Evolutionary conservation across 2,888 invertebrate genomes (phyloP).

Genomic region (Galerucella nymphaeae): DNA sequence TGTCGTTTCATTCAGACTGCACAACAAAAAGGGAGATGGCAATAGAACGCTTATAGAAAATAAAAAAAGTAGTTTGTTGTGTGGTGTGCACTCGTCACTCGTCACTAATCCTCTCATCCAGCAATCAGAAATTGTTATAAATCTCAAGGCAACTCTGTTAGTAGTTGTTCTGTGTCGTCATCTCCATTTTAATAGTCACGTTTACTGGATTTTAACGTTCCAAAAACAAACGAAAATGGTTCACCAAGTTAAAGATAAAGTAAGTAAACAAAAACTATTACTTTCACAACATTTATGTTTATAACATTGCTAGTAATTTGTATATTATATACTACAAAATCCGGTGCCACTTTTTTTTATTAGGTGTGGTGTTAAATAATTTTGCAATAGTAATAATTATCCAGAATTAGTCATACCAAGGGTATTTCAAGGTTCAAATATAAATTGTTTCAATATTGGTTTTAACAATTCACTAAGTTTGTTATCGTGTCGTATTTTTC

Average conservation of each 20-base stretch:
- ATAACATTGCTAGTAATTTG: background rate
- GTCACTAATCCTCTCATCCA: background rate
- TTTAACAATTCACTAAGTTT: background rate
- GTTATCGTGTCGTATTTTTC: background rate
- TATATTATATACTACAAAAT: background rate
- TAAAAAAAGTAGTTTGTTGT: slow-evolving; percentile 26
- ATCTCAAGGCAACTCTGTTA: slow-evolving; percentile 8
- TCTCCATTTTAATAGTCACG: slow-evolving; percentile 12
- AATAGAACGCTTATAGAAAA: slow-evolving; percentile 32
- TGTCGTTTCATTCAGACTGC: slow-evolving; percentile 21
- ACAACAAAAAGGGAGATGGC: slow-evolving; percentile 12
- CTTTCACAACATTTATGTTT: background rate
- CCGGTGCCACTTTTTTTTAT: slow-evolving; percentile 1
- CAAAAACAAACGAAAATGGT: slow-evolving; percentile 55
- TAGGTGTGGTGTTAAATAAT: slow-evolving; percentile 17
- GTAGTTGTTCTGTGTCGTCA: slow-evolving; percentile 11
- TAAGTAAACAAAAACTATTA: slow-evolving; percentile 40
- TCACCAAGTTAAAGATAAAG: slow-evolving; percentile 69
- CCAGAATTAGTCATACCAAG: background rate
- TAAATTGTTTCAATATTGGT: background rate
- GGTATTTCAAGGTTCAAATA: slow-evolving; percentile 6
- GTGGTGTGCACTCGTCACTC: too few species aligned
- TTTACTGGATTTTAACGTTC: slow-evolving; percentile 10
- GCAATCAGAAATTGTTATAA: background rate
- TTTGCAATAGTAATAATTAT: background rate